phyloP scores from a whole-genome alignment of 2,113 vertebrate species.

The Leucoraja erinaceus region DNA sequence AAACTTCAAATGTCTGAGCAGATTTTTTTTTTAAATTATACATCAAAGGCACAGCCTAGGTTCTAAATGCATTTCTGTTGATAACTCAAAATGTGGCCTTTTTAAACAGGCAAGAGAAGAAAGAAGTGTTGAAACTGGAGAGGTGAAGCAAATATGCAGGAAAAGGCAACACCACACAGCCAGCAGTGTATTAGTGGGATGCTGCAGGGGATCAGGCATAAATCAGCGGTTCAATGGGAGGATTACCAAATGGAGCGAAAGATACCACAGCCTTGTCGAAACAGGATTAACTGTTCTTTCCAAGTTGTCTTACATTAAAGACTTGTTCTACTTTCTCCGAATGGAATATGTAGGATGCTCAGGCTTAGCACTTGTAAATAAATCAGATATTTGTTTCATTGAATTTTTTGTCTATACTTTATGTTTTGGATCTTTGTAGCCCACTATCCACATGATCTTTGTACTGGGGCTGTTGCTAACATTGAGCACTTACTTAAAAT shows the following conservation, averaged over 20 bases:
- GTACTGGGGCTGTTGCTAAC: neutral
- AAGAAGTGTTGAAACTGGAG: neutral
- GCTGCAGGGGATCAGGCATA: neutral
- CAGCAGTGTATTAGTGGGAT: neutral
- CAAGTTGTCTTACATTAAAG: constrained; percentile 26
- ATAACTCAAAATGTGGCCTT: neutral
- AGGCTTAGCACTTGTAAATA: neutral
- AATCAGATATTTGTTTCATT: constrained; percentile 6
- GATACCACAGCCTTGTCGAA: neutral
- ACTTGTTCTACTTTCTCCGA: constrained; percentile 1
- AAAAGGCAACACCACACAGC: neutral
- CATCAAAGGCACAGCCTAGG: neutral
- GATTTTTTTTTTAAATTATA: too few species aligned
- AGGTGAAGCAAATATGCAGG: neutral
- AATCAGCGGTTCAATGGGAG: neutral
- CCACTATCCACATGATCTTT: neutral
- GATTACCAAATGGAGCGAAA: neutral
- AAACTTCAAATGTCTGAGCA: neutral
- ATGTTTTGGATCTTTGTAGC: neutral
- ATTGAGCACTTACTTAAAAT: neutral
- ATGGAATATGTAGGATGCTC: neutral
- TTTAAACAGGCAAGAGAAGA: neutral
- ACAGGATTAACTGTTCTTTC: constrained; percentile 14
- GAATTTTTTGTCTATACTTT: neutral
- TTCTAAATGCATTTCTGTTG: neutral